These are phyloP conservation scores for Synergus gifuensis DNA, from an alignment of 2,888 invertebrate genomes.

Conservation along the genomic window DNA sequence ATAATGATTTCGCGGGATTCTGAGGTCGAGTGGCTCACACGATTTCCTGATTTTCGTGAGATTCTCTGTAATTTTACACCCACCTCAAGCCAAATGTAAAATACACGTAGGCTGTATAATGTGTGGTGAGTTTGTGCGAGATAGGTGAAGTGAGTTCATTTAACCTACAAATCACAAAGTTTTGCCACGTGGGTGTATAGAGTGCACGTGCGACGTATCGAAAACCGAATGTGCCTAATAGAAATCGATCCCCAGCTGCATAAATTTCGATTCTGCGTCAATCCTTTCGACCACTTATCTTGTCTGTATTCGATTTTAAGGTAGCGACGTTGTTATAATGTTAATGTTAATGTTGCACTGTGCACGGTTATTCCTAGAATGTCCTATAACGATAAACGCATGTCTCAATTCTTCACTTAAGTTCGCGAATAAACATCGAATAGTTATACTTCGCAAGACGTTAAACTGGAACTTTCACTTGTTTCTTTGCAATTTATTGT, in stretches of 20 bases:
- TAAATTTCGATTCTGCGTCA: constrained; percentile 1
- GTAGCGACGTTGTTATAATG: constrained; percentile 13
- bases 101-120: constrained; percentile 68
- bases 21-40: constrained; percentile 50
- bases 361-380: background rate
- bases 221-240: constrained; percentile 49
- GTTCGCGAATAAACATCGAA: background rate
- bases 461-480: background rate
- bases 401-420: background rate
- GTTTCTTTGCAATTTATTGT: background rate
- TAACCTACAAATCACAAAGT: constrained; percentile 62
- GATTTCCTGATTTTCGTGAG: constrained; percentile 73
- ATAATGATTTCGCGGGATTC: constrained; percentile 32
- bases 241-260: constrained; percentile 25
- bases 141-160: constrained; percentile 55
- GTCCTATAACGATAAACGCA: background rate
- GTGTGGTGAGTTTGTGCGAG: constrained; percentile 38
- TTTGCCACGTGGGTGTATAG: constrained; percentile 57
- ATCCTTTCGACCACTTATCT: background rate
- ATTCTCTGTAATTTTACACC: constrained; percentile 73
- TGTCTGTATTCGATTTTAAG: background rate
- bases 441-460: background rate
- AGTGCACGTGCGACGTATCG: constrained; percentile 40
- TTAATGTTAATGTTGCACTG: constrained; percentile 15
- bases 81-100: constrained; percentile 65